Conservation (phyloP, 2,888 invertebrate genomes). For the Harpagoxenus sublaevis region DNA sequence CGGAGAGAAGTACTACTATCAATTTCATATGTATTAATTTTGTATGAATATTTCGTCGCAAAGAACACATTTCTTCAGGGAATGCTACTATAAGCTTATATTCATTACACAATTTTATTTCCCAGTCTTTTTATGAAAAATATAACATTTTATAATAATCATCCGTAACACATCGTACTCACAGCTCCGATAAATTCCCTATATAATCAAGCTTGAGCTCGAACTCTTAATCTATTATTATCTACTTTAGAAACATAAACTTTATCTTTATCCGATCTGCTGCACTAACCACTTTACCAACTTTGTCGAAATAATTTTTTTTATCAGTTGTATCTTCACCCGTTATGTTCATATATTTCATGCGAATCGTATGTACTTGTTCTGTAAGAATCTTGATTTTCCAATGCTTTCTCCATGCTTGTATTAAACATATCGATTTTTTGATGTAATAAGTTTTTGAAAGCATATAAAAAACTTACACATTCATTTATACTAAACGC, state of each 20-base stretch:
- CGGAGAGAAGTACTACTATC: conserved; percentile 88
- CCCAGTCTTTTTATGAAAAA: no score
- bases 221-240: conserved; percentile 61
- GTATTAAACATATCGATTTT: conserved; percentile 60
- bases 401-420: no score
- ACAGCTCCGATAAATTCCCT: conserved; percentile 68
- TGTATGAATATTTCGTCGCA: conserved; percentile 80
- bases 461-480: conserved; percentile 84
- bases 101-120: no score
- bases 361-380: conserved; percentile 45
- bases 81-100: no score
- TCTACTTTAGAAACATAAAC: conserved; percentile 62
- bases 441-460: conserved; percentile 70
- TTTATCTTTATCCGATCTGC: conserved; percentile 86
- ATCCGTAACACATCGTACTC: conserved; percentile 50
- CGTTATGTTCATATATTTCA: neutral
- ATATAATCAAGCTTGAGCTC: conserved; percentile 62
- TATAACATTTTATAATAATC: neutral
- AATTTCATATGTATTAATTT: conserved; percentile 90
- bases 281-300: conserved; percentile 86
- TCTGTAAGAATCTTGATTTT: conserved; percentile 53
- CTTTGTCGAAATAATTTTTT: conserved; percentile 81
- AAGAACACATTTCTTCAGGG: no score
- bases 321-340: conserved; percentile 2
- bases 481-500: conserved; percentile 87